Conservation (phyloP, 2,888 invertebrate species). For the Drosophila niveifrons region DNA sequence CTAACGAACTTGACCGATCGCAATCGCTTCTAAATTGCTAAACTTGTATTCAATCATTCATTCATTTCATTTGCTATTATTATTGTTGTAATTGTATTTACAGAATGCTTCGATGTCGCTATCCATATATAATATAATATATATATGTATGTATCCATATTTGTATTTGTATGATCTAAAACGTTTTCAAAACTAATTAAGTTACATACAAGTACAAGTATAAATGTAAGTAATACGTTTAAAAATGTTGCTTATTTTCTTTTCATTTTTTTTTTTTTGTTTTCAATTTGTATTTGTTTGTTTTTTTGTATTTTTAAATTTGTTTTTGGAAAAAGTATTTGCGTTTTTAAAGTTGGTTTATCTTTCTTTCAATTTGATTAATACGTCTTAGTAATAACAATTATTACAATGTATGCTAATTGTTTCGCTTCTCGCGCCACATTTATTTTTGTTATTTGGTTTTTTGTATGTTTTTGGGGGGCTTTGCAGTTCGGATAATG, state of each 20-base stretch:
- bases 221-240: conserved; percentile 79
- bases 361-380: conserved; percentile 70
- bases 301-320: conserved; percentile 19
- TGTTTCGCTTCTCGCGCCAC: conserved; percentile 54
- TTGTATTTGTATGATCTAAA: conserved; percentile 73
- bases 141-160: conserved; percentile 31
- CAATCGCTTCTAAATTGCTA: conserved; percentile 52
- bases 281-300: conserved; percentile 11
- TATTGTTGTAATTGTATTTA: conserved; percentile 67
- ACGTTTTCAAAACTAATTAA: conserved; percentile 79
- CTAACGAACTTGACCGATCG: conserved; percentile 35
- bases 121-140: conserved; percentile 53
- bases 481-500: conserved; percentile 5
- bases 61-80: conserved; percentile 29
- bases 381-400: conserved; percentile 71
- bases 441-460: background rate
- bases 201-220: conserved; percentile 70
- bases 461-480: conserved; percentile 1
- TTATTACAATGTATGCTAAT: conserved; percentile 73
- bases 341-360: conserved; percentile 54
- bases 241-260: conserved; percentile 64
- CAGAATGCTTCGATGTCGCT: conserved; percentile 81
- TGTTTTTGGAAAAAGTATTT: conserved; percentile 74
- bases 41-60: conserved; percentile 20
- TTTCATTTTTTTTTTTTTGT: conserved; percentile 14